phyloP scores from a whole-genome alignment of 2,888 invertebrate species.

The Athetis lepigone region DNA sequence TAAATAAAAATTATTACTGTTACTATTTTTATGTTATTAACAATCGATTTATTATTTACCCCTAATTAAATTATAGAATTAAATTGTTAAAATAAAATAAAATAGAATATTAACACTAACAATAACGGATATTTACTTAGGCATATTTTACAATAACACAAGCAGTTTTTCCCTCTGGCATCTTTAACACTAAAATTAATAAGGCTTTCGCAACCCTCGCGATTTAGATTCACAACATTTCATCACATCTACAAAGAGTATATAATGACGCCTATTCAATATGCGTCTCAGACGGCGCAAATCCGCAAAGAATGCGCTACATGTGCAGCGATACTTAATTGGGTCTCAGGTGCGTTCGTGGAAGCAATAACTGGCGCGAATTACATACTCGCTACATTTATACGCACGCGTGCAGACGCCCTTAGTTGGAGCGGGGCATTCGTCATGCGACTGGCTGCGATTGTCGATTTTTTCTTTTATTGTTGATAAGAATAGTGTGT shows the following conservation, averaged over 20 bases:
- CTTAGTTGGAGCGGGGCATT: conserved; percentile 45
- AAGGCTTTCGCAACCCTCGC: not conserved
- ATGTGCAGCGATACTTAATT: conserved; percentile 74
- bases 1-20: too few species aligned
- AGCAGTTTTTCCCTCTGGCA: not conserved
- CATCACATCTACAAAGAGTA: conserved; percentile 9
- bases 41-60: too few species aligned
- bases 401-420: conserved; percentile 48
- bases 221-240: conserved; percentile 2
- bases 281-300: conserved; percentile 46
- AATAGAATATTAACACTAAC: too few species aligned
- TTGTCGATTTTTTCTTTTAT: too few species aligned
- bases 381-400: conserved; percentile 63
- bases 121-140: too few species aligned
- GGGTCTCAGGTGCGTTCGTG: conserved; percentile 80
- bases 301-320: conserved; percentile 61
- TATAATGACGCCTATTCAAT: conserved; percentile 53
- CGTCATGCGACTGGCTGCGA: conserved; percentile 30
- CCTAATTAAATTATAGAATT: too few species aligned
- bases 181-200: not conserved
- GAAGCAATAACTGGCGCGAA: conserved; percentile 72
- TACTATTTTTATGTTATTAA: too few species aligned
- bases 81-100: too few species aligned
- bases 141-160: too few species aligned
- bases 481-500: too few species aligned